Evolutionary conservation across 2,888 invertebrate species (phyloP).

Genomic region (Tineola bisselliella): DNA sequence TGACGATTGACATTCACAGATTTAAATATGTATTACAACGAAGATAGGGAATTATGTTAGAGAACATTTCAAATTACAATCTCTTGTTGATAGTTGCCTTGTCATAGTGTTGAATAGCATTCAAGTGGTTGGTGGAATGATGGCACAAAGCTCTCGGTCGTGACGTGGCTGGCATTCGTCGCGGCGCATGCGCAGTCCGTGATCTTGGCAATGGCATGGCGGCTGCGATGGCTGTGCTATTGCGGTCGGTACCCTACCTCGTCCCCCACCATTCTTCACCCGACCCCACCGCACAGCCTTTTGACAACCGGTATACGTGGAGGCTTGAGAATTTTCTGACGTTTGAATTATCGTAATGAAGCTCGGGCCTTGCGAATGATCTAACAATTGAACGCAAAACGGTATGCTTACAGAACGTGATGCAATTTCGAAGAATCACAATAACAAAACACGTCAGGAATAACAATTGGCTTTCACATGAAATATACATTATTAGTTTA

Average conservation of each 20-base stretch:
- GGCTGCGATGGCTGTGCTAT: conserved; percentile 39
- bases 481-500: conserved; percentile 6
- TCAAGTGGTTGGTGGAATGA: conserved; percentile 23
- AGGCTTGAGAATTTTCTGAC: conserved; percentile 58
- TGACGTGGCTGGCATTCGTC: conserved; percentile 66
- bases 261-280: conserved; percentile 23
- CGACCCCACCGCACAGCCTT: conserved; percentile 30
- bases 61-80: conserved; percentile 15
- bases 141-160: conserved; percentile 56
- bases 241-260: conserved; percentile 58
- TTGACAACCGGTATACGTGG: conserved; percentile 57
- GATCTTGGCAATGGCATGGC: conserved; percentile 68
- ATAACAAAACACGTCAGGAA: conserved; percentile 10
- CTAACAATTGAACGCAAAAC: conserved; percentile 43
- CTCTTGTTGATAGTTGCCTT: conserved; percentile 29
- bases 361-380: conserved; percentile 23
- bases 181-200: conserved; percentile 63
- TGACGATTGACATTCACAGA: no score
- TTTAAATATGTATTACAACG: no score
- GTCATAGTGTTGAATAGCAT: conserved; percentile 47
- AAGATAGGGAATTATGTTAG: conserved; percentile 14
- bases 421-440: conserved; percentile 23
- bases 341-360: conserved; percentile 56
- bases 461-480: conserved; percentile 9
- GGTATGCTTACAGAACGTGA: conserved; percentile 30